Base-by-base conservation (phyloP, 2,888 invertebrate genomes). In the Parthenolecanium corni region DNA sequence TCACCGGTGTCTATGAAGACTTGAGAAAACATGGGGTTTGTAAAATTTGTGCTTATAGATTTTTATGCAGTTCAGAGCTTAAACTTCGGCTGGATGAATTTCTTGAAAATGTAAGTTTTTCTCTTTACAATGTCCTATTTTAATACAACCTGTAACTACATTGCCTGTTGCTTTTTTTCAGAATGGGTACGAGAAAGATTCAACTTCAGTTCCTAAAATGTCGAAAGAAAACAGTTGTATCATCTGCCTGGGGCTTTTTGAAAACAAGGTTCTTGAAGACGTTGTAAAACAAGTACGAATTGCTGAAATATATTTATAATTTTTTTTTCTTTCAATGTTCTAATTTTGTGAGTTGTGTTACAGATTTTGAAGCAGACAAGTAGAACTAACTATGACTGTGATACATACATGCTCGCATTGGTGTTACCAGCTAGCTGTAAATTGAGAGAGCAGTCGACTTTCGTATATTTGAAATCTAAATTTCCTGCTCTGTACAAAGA, bases 231-330 rank as follows among this genome's bases (percentile, higher is more conserved):
- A 75, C 67, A 73, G 80, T 0, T 91, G 91, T 69, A 73, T 79
- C 0, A 78, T 81, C 54, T 91, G 90, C 70, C 73, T 90, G 5
- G 87, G 86, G 1, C 74, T 89, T 5, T 77, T 90, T 57, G 82
- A 86, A 69, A 76, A 78, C 62, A 72, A 75, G 18, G 75, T 77
- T 53, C 74, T 79, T 56, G 72, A 76, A 2, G 74, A 77, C 66
- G 52, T 25, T 2, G 31, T 16, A 20, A 44, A 46, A 47, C 23
- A 76, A 80, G 14, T 73, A 82, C 63, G 74, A 80, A 12, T 53
- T n/a, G 16, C 9, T 44, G 20, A 24, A 6, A 14, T 25, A 47
- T 36, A 5, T 21, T 1, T 1, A 14, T 12, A 14, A 38, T 3
- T 25, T n/a, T 52, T 23, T 24, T 5, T 14, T 52, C 5, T 54